These are phyloP conservation scores for Trachymyrmex septentrionalis DNA, from an alignment of 1,140 invertebrate species.

Conservation along the genomic window DNA sequence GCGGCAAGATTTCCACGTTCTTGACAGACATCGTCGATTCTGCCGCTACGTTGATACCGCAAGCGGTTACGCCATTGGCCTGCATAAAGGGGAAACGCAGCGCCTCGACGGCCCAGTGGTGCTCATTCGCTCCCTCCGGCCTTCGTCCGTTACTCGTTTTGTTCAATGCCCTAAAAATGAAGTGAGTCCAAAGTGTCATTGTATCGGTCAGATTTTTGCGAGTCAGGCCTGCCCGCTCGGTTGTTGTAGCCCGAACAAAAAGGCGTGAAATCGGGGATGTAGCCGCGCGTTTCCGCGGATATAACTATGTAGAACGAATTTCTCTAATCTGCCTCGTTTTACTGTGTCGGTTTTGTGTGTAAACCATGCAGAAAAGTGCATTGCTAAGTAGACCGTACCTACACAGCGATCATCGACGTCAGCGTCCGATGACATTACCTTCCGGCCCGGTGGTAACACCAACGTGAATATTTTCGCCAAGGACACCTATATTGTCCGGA, in stretches of 20 bases:
- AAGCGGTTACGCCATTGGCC: constrained; percentile 78
- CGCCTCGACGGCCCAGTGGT: constrained; percentile 70
- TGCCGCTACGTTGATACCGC: constrained; percentile 57
- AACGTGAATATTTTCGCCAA: background rate
- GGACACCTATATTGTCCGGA: background rate
- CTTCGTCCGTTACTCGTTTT: background rate
- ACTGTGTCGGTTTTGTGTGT: constrained; percentile 65
- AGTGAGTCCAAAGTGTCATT: background rate
- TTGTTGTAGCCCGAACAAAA: background rate
- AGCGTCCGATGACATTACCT: constrained; percentile 53
- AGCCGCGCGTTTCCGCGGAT: constrained; percentile 56
- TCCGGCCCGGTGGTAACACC: constrained; percentile 25
- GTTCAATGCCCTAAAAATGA: constrained; percentile 2
- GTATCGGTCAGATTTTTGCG: background rate
- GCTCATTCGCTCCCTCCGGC: constrained; percentile 61
- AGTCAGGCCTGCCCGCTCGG: background rate
- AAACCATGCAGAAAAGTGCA: constrained; percentile 72
- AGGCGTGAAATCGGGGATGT: constrained; percentile 42
- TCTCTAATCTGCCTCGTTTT: constrained; percentile 73
- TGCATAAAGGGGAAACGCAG: constrained; percentile 79
- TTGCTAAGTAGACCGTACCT: constrained; percentile 71
- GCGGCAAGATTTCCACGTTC: constrained; percentile 55
- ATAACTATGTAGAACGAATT: constrained; percentile 73
- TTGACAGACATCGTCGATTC: constrained; percentile 59
- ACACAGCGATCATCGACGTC: constrained; percentile 52